These are phyloP conservation scores for Celastrina argiolus DNA, from an alignment of 2,888 invertebrate species.

Conservation along the genomic window DNA sequence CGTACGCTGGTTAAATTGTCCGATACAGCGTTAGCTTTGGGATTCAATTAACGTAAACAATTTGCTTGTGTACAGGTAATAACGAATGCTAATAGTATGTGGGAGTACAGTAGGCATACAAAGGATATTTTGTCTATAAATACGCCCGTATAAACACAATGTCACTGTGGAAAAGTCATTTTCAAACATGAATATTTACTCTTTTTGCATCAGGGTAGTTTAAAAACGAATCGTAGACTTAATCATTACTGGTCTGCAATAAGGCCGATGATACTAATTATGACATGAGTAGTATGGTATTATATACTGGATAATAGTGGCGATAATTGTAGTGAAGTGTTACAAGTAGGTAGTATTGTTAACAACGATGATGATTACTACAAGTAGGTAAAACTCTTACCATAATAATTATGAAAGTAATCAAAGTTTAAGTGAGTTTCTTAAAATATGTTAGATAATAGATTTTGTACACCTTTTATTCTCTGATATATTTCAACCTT, in stretches of 20 bases:
- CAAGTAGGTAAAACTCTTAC: not conserved
- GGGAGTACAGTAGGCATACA: not conserved
- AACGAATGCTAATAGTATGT: conserved; percentile 11
- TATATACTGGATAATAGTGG: not conserved
- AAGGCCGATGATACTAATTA: not conserved
- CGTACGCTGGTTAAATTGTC: not conserved
- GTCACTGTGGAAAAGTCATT: not conserved
- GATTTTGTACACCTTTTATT: too few relatives aligned
- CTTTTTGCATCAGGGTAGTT: not conserved
- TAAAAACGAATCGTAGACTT: not conserved
- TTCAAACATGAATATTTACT: not conserved
- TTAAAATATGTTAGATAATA: too few relatives aligned
- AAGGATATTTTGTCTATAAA: not conserved
- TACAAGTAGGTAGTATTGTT: not conserved
- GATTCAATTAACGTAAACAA: conserved; percentile 19
- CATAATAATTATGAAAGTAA: too few relatives aligned
- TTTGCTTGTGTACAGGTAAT: conserved; percentile 16
- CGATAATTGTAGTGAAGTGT: not conserved
- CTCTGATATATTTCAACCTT: too few relatives aligned
- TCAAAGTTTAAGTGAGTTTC: too few relatives aligned
- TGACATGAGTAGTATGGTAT: not conserved
- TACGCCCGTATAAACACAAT: not conserved
- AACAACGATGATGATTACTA: not conserved
- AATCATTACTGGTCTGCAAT: too few relatives aligned
- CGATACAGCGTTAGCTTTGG: conserved; percentile 18